These are phyloP conservation scores for Rotaria magnacalcarata DNA, from an alignment of 2,888 invertebrate species.

Conservation along the genomic window DNA sequence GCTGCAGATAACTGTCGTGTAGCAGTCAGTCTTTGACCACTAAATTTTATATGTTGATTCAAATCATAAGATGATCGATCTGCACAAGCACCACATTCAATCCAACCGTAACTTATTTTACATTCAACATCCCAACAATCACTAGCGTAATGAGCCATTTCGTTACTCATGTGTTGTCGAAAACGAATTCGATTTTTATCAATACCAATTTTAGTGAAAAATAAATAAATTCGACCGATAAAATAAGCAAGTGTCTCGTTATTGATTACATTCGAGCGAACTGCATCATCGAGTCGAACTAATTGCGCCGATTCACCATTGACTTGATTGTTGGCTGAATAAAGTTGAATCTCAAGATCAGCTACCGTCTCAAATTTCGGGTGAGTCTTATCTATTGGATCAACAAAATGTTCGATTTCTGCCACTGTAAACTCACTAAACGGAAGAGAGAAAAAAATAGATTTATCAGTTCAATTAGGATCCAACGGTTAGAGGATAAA, in stretches of 20 bases:
- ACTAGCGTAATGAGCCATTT: conserved; percentile 47
- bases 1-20: conserved; percentile 79
- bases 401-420: conserved; percentile 47
- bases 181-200: conserved; percentile 44
- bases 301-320: neutral
- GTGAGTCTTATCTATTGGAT: conserved; percentile 43
- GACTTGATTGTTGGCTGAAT: conserved; percentile 33
- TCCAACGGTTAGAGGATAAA: too few species aligned
- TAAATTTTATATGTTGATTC: conserved; percentile 39
- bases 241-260: conserved; percentile 45
- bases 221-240: conserved; percentile 46
- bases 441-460: neutral
- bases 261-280: conserved; percentile 39
- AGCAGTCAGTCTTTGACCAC: conserved; percentile 71
- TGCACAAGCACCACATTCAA: conserved; percentile 47
- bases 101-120: conserved; percentile 44
- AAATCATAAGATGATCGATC: conserved; percentile 46
- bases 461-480: too few species aligned
- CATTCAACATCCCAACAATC: conserved; percentile 47
- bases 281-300: conserved; percentile 32
- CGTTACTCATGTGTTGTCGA: conserved; percentile 46
- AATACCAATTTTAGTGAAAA: conserved; percentile 45
- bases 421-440: conserved; percentile 49
- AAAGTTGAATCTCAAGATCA: conserved; percentile 39
- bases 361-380: conserved; percentile 41